Percentiles rank a stretch among this genome's conserved stretches.
phyloP scores from a whole-genome alignment of 2,888 invertebrate genomes.

The Syrphus vitripennis region DNA sequence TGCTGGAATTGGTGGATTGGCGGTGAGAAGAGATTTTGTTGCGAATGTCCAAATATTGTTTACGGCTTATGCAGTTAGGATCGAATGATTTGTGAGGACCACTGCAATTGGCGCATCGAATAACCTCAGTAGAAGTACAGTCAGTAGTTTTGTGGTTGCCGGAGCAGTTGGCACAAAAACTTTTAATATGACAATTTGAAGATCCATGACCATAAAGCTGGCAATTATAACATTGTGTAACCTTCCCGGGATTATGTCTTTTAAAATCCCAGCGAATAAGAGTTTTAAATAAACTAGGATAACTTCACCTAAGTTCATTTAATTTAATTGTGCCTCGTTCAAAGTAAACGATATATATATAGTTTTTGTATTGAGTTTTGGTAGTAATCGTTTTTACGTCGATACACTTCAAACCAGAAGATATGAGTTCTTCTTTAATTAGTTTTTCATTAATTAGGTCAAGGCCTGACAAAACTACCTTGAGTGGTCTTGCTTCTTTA shows the following conservation, averaged over 20 bases:
- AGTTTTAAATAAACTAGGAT: not conserved
- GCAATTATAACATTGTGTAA: slow-evolving; percentile 5
- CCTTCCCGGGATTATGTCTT: not conserved
- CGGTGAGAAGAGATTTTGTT: not conserved
- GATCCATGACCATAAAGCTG: not conserved
- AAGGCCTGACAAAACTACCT: not conserved
- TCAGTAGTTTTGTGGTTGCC: not conserved
- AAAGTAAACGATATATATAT: slow-evolving; percentile 1
- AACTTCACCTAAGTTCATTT: not conserved
- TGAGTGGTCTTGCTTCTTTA: not conserved
- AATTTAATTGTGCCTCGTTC: not conserved
- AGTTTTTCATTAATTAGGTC: not conserved
- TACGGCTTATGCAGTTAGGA: not conserved
- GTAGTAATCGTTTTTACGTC: not conserved
- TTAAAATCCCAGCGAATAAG: slow-evolving; percentile 9
- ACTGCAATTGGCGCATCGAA: slow-evolving; percentile 8
- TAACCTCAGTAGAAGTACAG: not conserved
- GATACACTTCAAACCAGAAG: not conserved
- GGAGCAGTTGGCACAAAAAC: not conserved
- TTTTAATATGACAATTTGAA: not conserved
- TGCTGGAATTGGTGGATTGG: not conserved
- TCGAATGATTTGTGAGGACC: slow-evolving; percentile 8
- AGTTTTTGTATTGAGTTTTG: not conserved
- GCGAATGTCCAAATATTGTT: not conserved
- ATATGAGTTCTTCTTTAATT: not conserved